Base-by-base conservation (phyloP, 2,113 vertebrate species). In the Stomatorhinus ivindoensis region DNA sequence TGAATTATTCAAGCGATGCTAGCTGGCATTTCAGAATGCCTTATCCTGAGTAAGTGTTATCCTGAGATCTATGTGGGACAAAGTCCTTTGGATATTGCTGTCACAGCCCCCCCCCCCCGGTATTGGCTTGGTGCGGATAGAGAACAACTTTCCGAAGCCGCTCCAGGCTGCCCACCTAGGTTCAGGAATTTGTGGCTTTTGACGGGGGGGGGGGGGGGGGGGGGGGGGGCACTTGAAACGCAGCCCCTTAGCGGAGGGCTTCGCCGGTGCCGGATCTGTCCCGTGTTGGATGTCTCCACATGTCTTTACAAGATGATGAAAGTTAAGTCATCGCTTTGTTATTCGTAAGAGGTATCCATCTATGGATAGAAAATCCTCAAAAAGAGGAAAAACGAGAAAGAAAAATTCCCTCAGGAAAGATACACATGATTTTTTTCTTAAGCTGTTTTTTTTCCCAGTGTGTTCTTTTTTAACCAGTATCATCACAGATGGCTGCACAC, bases 361-460 rank as follows among this genome's bases (percentile, higher is more conserved):
- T 83, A 89, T 80, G 58, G 80, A 89, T 89, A 89, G 31, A 55
- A 55, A 85, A 89, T 58, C 51, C 88, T 84, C 42, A n/a, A 4
- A 89, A 46, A 58, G 21, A 39, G 35, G 35, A 87, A 86, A 47
- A 87, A 39, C 2, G 21, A 90, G 46, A 42, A 35, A 55, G 69
- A 39, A 46, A 82, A 88, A 61, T 24, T 84, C 76, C 89, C 53
- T 5, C 17, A 83, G 80, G 88, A 85, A 85, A 84, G n/a, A 61
- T 44, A 89, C 51, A 94, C 94, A 93, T 94, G 90, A 58, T 53
- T 53, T 90, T 50, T 48, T 69, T 58, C 55, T 86, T 82, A 90
- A 58, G 51, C 48, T 80, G 50, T 86, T 24, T 51, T 88, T 88
- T 42, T 88, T 46, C 80, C 42, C 76, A 58, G 31, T 58, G 51